These are phyloP conservation scores for Anthonomus grandis DNA, from an alignment of 1,140 invertebrate species.

Conservation along the genomic window DNA sequence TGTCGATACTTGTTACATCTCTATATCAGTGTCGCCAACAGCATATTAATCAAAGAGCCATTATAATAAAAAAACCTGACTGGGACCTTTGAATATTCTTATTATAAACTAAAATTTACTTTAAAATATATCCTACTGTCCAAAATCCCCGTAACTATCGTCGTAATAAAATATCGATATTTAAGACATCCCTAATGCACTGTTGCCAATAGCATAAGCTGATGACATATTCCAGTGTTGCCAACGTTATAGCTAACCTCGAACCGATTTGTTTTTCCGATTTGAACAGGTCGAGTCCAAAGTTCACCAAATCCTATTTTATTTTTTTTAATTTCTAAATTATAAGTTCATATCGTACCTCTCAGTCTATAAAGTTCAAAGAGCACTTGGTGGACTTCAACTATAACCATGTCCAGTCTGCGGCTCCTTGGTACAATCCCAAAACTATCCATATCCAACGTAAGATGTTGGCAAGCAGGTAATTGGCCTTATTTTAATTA, in stretches of 20 bases:
- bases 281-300: slow-evolving; percentile 12
- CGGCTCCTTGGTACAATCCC: slow-evolving; percentile 38
- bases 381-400: slow-evolving; percentile 5
- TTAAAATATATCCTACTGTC: too few relatives aligned
- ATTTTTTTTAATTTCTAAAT: slow-evolving; percentile 24
- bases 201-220: not conserved
- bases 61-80: too few relatives aligned
- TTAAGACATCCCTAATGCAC: not conserved
- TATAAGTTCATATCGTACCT: not conserved
- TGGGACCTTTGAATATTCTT: too few relatives aligned
- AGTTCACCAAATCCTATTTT: slow-evolving; percentile 25
- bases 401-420: slow-evolving; percentile 29
- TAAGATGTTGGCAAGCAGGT: slow-evolving; percentile 30
- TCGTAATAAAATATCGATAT: not conserved
- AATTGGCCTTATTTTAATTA: slow-evolving; percentile 14
- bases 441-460: slow-evolving; percentile 33
- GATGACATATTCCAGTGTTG: not conserved
- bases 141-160: not conserved
- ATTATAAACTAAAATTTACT: too few relatives aligned
- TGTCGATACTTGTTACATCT: too few relatives aligned
- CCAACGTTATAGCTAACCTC: not conserved
- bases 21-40: too few relatives aligned
- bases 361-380: slow-evolving; percentile 13
- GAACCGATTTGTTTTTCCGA: too few relatives aligned
- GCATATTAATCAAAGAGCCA: too few relatives aligned